Conservation (phyloP, 2,113 vertebrate species). For the Proterorhinus semilunaris region DNA sequence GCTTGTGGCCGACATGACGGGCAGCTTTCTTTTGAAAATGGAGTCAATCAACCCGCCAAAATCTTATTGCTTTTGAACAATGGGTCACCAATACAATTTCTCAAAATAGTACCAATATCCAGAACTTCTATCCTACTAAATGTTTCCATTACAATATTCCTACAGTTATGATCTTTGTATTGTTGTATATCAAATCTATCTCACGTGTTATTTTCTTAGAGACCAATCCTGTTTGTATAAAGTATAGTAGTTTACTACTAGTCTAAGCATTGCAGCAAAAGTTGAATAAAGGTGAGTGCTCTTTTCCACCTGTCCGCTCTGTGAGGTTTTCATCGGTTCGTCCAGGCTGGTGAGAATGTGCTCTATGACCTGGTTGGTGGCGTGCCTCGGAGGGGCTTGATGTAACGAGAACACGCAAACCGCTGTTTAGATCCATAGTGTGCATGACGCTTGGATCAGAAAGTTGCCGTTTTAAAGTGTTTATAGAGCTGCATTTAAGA, state of each 20-base stretch:
- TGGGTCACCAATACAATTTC: too few species aligned
- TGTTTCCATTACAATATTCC: too few species aligned
- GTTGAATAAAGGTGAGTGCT: too few species aligned
- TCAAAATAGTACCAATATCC: too few species aligned
- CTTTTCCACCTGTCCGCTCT: slow-evolving; percentile 4
- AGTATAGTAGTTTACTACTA: too few species aligned
- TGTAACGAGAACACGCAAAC: slow-evolving; percentile 11
- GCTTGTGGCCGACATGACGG: slow-evolving; percentile 2
- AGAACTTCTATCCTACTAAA: too few species aligned
- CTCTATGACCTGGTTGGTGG: slow-evolving; percentile 30
- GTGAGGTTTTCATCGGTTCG: background rate
- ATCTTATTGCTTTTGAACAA: background rate
- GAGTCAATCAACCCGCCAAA: background rate
- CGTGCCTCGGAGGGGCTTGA: slow-evolving; percentile 2
- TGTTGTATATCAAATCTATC: too few species aligned
- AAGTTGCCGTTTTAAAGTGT: background rate
- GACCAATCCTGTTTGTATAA: too few species aligned
- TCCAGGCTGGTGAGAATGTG: slow-evolving; percentile 22
- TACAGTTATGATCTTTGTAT: too few species aligned
- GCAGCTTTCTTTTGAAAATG: slow-evolving; percentile 11
- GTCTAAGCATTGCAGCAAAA: too few species aligned
- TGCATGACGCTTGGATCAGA: background rate
- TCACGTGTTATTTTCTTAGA: too few species aligned
- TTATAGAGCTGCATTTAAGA: too few species aligned
- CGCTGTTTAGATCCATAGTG: slow-evolving; percentile 14